phyloP scores from a whole-genome alignment of 2,888 invertebrate species.

The Osmoderma eremita region DNA sequence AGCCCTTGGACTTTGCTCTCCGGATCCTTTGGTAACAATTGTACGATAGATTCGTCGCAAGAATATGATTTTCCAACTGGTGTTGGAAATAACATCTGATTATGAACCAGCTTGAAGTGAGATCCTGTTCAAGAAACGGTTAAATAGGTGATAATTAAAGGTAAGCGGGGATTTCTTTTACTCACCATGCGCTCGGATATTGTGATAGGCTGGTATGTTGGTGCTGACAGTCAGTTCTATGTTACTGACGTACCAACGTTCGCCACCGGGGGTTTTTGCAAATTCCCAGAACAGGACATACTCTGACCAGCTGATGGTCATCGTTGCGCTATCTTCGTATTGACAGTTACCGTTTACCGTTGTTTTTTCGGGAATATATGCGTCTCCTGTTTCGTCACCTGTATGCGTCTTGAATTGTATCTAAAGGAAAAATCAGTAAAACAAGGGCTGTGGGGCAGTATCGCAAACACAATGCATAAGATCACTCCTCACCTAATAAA shows the following conservation, averaged over 20 bases:
- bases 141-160: not conserved
- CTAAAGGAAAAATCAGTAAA: constrained; percentile 50
- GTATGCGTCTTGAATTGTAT: constrained; percentile 59
- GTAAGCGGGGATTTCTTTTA: not conserved
- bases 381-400: constrained; percentile 69
- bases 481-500: no score
- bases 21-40: constrained; percentile 66
- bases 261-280: constrained; percentile 88
- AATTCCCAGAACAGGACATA: constrained; percentile 81
- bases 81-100: constrained; percentile 79
- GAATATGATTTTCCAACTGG: constrained; percentile 87
- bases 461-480: no score
- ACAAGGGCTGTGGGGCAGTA: no score
- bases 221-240: constrained; percentile 79
- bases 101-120: constrained; percentile 58
- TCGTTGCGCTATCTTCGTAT: constrained; percentile 76
- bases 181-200: constrained; percentile 58
- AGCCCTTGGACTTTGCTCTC: constrained; percentile 58
- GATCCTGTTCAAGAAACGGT: constrained; percentile 18
- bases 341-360: constrained; percentile 79
- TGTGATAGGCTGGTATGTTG: constrained; percentile 57
- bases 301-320: constrained; percentile 79
- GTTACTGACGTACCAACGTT: constrained; percentile 86
- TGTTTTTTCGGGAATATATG: constrained; percentile 80
- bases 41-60: constrained; percentile 77